phyloP scores from a whole-genome alignment of 2,888 invertebrate genomes.

The Saturnia pavonia region DNA sequence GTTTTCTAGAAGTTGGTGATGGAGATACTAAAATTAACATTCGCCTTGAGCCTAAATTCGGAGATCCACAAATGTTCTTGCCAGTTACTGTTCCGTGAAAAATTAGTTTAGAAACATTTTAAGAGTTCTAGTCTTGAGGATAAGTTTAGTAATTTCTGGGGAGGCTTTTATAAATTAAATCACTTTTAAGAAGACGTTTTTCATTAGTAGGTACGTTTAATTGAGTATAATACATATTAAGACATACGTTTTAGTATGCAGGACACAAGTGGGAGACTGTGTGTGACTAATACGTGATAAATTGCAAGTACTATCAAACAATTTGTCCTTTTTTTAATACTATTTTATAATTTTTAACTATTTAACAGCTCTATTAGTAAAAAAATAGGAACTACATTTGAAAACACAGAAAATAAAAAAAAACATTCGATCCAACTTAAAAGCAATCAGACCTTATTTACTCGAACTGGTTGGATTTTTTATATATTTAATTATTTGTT shows the following conservation, averaged over 20 bases:
- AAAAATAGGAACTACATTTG: too few species aligned
- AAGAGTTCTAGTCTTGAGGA: constrained; percentile 57
- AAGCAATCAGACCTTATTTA: too few species aligned
- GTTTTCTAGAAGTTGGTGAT: constrained; percentile 91
- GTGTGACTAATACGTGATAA: not conserved
- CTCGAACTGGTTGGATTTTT: too few species aligned
- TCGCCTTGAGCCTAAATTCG: constrained; percentile 90
- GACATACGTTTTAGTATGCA: not conserved
- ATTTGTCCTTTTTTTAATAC: not conserved
- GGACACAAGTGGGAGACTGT: not conserved
- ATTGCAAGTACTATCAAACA: not conserved
- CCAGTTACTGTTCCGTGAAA: constrained; percentile 87
- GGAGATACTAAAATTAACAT: constrained; percentile 88
- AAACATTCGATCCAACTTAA: too few species aligned
- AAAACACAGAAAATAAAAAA: too few species aligned
- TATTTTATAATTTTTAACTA: too few species aligned
- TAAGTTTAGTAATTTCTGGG: constrained; percentile 32
- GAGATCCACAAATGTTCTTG: constrained; percentile 89
- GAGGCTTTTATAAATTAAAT: constrained; percentile 16
- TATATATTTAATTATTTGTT: too few species aligned
- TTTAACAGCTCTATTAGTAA: too few species aligned
- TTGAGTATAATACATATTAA: not conserved
- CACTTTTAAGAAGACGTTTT: not conserved
- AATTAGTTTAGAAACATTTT: constrained; percentile 34
- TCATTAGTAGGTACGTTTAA: not conserved